Percentiles rank a stretch among this genome's conserved stretches.
These are phyloP conservation scores for Cossypha dichroa DNA, from an alignment of 2,797 vertebrate genomes.

Conservation along the genomic window DNA sequence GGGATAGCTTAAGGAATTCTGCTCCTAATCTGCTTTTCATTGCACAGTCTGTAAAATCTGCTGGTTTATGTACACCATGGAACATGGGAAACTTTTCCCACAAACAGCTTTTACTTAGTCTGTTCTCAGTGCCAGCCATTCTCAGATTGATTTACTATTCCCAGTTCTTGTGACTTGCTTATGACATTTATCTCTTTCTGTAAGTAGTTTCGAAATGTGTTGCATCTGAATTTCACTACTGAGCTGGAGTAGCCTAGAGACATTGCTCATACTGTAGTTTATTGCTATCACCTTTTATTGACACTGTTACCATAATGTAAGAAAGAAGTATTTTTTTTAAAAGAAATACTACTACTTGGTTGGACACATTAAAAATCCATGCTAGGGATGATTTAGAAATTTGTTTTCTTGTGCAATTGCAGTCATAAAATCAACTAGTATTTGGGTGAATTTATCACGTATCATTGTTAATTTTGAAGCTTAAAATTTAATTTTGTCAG, in stretches of 20 bases:
- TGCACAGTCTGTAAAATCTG: slow-evolving; percentile 10
- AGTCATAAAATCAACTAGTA: background rate
- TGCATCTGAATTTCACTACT: background rate
- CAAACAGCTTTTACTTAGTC: background rate
- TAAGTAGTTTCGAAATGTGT: background rate
- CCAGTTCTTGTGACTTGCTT: background rate
- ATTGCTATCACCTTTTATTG: background rate
- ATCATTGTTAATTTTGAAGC: background rate
- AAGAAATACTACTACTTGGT: background rate
- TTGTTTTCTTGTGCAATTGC: slow-evolving; percentile 13
- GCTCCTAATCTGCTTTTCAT: slow-evolving; percentile 41
- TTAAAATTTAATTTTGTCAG: background rate
- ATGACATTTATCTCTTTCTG: background rate
- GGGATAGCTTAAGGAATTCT: slow-evolving; percentile 1
- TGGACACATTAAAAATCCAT: background rate
- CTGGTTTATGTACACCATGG: background rate
- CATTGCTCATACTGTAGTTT: background rate
- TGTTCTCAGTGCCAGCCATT: slow-evolving; percentile 7
- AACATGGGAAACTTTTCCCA: background rate
- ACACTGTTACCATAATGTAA: background rate
- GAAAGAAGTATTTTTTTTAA: background rate
- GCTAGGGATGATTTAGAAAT: background rate
- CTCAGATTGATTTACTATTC: background rate
- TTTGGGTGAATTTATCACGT: background rate
- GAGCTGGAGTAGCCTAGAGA: background rate